Conservation (phyloP, 2,888 invertebrate genomes). For the Drosophila pseudotalamancana region DNA sequence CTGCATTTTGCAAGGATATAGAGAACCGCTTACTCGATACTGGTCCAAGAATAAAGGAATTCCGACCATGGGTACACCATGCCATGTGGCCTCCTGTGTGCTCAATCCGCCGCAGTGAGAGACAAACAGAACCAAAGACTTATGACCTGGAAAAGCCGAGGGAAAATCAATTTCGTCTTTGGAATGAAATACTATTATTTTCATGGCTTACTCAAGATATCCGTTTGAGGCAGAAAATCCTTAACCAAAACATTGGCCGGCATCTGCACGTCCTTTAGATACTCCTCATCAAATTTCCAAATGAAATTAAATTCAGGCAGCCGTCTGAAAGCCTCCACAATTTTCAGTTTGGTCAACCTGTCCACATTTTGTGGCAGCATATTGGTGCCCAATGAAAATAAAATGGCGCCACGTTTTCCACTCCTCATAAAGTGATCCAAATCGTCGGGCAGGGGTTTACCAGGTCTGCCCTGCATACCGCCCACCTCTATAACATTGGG, state of each 20-base stretch:
- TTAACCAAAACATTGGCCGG: conserved; percentile 59
- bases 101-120: conserved; percentile 76
- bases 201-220: conserved; percentile 52
- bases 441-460: conserved; percentile 68
- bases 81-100: conserved; percentile 71
- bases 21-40: conserved; percentile 46
- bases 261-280: conserved; percentile 39
- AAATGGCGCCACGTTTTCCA: conserved; percentile 73
- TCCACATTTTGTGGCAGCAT: conserved; percentile 54
- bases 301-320: conserved; percentile 80
- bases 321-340: conserved; percentile 73
- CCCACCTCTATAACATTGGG: conserved; percentile 80
- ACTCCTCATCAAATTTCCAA: conserved; percentile 79
- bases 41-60: conserved; percentile 76
- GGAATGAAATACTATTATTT: not conserved
- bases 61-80: conserved; percentile 77
- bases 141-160: conserved; percentile 51
- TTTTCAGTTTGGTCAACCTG: conserved; percentile 21
- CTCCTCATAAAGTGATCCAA: conserved; percentile 67
- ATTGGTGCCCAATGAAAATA: conserved; percentile 75
- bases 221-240: conserved; percentile 54
- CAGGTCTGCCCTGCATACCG: conserved; percentile 75
- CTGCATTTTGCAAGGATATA: too few species aligned
- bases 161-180: accelerated
- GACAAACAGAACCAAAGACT: conserved; percentile 69